A percentile compares a stretch with the other conserved stretches of the same genome.
Evolutionary conservation across 2,888 invertebrate genomes (phyloP).

Genomic region (Neoascia interrupta): DNA sequence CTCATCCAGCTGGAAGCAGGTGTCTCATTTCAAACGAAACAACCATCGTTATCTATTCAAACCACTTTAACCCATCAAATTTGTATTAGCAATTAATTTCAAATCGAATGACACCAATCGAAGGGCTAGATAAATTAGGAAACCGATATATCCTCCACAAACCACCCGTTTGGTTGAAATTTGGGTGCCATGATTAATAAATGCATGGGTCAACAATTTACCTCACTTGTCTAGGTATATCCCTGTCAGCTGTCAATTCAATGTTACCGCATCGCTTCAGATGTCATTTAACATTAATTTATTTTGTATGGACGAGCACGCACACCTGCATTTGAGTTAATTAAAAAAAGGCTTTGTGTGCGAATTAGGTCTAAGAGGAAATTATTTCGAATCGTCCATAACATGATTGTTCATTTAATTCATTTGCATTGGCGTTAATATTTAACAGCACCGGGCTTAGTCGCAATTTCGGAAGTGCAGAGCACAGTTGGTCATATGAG

Average conservation of each 20-base stretch:
- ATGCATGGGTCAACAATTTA: not conserved
- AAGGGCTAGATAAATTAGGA: not conserved
- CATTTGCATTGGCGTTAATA: not conserved
- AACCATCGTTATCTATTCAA: not conserved
- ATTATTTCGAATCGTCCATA: not conserved
- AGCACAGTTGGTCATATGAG: too few species aligned
- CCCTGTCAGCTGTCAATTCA: conserved; percentile 26
- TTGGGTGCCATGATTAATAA: not conserved
- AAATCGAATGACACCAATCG: not conserved
- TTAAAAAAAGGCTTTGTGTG: conserved; percentile 1
- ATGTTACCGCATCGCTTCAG: not conserved
- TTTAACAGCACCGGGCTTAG: not conserved
- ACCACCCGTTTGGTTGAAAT: not conserved
- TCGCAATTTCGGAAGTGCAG: not conserved
- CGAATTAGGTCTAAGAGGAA: not conserved
- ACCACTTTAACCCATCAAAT: not conserved
- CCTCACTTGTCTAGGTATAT: conserved; percentile 1
- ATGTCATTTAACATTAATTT: conserved; percentile 34
- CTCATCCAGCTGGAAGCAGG: not conserved
- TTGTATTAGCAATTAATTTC: conserved; percentile 1
- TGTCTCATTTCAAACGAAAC: not conserved
- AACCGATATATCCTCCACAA: not conserved
- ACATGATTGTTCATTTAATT: not conserved
- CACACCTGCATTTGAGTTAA: conserved; percentile 6
- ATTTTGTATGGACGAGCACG: not conserved